Percentiles rank a stretch among this genome's conserved stretches.
These are phyloP conservation scores for Drosophila peninsularis DNA, from an alignment of 2,888 invertebrate genomes.

Conservation along the genomic window DNA sequence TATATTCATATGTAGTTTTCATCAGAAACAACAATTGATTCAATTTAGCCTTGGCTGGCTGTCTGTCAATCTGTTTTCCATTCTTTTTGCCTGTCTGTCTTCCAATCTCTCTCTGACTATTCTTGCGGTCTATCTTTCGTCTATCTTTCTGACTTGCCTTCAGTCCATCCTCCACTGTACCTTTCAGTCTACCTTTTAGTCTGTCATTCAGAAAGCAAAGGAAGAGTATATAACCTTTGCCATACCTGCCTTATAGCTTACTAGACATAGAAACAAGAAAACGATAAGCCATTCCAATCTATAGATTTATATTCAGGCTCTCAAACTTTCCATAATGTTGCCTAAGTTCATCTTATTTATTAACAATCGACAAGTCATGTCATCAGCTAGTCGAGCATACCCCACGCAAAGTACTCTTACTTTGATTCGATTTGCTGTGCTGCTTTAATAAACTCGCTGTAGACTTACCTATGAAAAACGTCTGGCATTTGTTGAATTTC, in stretches of 20 bases:
- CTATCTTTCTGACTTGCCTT: not conserved
- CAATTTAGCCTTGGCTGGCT: not conserved
- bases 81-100: not conserved
- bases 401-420: not conserved
- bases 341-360: too few species aligned
- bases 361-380: too few species aligned
- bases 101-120: not conserved
- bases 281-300: too few species aligned
- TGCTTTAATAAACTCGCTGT: conserved; percentile 26
- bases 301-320: not conserved
- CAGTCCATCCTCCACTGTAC: too few species aligned
- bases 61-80: not conserved
- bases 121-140: not conserved
- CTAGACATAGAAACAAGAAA: too few species aligned
- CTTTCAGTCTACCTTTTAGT: not conserved
- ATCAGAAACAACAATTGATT: not conserved
- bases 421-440: conserved; percentile 22
- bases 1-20: not conserved
- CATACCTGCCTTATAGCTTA: too few species aligned
- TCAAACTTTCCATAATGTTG: too few species aligned
- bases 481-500: conserved; percentile 37
- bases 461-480: conserved; percentile 49
- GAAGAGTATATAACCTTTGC: not conserved
- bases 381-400: not conserved
- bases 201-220: not conserved